Base-by-base conservation (phyloP, 2,113 vertebrate species). In the Prionailurus bengalensis region DNA sequence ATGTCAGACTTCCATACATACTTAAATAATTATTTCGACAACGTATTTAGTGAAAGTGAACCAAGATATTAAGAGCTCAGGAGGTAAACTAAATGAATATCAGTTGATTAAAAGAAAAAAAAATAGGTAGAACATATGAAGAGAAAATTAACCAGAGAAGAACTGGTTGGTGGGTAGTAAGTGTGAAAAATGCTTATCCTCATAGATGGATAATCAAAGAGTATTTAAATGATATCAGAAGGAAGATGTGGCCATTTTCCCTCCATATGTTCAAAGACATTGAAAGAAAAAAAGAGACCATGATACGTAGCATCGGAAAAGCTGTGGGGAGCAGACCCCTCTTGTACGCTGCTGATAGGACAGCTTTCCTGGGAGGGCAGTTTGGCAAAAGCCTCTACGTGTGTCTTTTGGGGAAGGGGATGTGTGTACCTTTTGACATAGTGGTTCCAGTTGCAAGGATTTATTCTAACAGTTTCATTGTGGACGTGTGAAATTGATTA, bases 1-100 rank as follows among this genome's bases (percentile, higher is more conserved):
- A 63, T 61, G 12, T 31, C 91, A 90, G 61, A 36, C 21, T 16
- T n/a, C 14, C 23, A 7, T n/a, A n/a, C 23, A 17, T 27, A 21
- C 63, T 91, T 31, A 70, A 94, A 87, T 27, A 39, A 71, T 66
- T 31, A 42, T 93, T 88, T 94, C 70, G 27, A 31, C 51, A 95
- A n/a, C 12, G 33, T 63, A 51, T 31, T 91, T 92, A 70, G 14
- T 92, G 76, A 79, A 92, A 89, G 36, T 85, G 36, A 93, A 65
- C 33, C 51, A 87, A 66, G 11, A 68, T 45, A 53, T 42, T 84
- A 91, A 95, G 39, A 55, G 6, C 58, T 87, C 71, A 85, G 7
- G 36, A 55, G 84, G 25, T 45, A 70, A 27, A 48, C 19, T 85
- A 93, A 63, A 29, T 33, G 9, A 68, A 19, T 5, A 48, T 70